Conservation (phyloP, 2,113 vertebrate species). For the Vicugna pacos region DNA sequence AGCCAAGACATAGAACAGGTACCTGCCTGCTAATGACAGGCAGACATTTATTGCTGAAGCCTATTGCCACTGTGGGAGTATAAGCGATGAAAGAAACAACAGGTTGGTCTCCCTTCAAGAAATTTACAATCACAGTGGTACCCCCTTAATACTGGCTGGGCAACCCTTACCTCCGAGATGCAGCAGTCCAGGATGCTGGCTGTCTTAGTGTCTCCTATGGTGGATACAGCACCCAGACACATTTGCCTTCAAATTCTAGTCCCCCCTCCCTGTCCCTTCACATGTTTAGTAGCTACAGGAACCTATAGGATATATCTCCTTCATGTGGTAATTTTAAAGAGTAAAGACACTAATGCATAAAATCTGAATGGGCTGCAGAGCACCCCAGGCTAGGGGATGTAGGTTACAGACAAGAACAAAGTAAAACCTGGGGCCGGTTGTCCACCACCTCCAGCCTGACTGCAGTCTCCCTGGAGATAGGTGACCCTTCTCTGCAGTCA, state of each 20-base stretch:
- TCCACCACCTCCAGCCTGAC: not conserved
- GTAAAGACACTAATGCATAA: not conserved
- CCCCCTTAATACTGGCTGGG: not conserved
- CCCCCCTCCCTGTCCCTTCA: fast-evolving
- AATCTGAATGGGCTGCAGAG: not conserved
- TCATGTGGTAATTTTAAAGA: not conserved
- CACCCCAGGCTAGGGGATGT: fast-evolving
- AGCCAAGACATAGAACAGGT: not conserved
- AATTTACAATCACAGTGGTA: not conserved
- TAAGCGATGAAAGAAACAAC: not conserved
- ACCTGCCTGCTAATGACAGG: not conserved
- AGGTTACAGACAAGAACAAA: not conserved
- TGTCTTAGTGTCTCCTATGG: too few relatives aligned
- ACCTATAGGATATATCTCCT: not conserved
- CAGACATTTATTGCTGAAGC: not conserved
- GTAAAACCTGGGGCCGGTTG: not conserved
- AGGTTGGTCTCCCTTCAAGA: not conserved
- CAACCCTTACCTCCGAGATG: not conserved
- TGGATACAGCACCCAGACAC: not conserved
- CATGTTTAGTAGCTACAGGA: not conserved
- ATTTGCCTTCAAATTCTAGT: not conserved
- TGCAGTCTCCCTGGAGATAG: not conserved
- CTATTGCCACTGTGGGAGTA: not conserved
- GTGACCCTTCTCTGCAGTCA: not conserved
- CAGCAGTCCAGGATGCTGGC: too few relatives aligned